Evolutionary conservation across 2,113 vertebrate species (phyloP).

Genomic region (Forbesichthys papilliferus): DNA sequence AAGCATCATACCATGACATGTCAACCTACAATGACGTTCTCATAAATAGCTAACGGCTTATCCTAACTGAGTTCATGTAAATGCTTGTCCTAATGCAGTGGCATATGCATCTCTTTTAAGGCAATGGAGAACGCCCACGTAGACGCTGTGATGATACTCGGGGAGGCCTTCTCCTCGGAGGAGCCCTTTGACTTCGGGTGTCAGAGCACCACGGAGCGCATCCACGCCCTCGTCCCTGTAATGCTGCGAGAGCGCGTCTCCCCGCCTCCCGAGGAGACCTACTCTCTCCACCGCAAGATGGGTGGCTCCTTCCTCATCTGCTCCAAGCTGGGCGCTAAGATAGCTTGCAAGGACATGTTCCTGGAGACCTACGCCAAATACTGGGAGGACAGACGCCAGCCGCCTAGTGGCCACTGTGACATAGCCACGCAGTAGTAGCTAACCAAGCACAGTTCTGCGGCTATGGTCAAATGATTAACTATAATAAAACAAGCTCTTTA

Average conservation of each 20-base stretch:
- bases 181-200: constrained; percentile 68
- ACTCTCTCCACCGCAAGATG: constrained; percentile 97
- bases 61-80: too few species aligned
- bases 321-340: constrained; percentile 89
- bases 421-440: background rate
- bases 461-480: too few species aligned
- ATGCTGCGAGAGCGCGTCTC: constrained; percentile 84
- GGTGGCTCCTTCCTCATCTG: constrained; percentile 97
- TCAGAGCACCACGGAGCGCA: constrained; percentile 68
- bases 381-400: constrained; percentile 52
- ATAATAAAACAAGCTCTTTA: too few species aligned
- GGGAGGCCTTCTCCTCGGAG: constrained; percentile 57
- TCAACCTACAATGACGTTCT: too few species aligned
- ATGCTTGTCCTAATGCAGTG: too few species aligned
- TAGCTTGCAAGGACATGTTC: constrained; percentile 90
- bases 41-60: too few species aligned
- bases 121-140: constrained; percentile 80
- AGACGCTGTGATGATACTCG: constrained; percentile 69
- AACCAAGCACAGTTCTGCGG: background rate
- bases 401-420: background rate
- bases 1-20: too few species aligned
- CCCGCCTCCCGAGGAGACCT: constrained; percentile 92
- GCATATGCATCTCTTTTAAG: constrained; percentile 54
- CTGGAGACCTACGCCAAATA: constrained; percentile 84
- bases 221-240: constrained; percentile 70